phyloP scores from a whole-genome alignment of 2,797 vertebrate species.

The Buceros bicornis region DNA sequence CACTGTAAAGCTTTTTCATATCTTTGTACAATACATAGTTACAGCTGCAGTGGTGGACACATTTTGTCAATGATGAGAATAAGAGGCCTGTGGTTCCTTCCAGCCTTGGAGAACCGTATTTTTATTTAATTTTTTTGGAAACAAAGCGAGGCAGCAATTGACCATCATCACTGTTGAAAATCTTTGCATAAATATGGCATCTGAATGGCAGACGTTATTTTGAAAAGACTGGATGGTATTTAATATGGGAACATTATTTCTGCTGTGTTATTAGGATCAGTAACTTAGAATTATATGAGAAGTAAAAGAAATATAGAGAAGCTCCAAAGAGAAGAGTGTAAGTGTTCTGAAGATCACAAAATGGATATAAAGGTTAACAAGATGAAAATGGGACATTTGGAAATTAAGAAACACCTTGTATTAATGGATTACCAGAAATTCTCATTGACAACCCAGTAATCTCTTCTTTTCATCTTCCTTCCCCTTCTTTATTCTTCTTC shows the following conservation, averaged over 20 bases:
- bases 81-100: not conserved
- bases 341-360: not conserved
- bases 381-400: not conserved
- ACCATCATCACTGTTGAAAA: not conserved
- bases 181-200: not conserved
- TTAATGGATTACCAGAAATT: not conserved
- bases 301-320: not conserved
- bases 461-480: not conserved
- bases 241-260: not conserved
- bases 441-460: not conserved
- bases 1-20: not conserved
- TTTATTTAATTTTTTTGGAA: slow-evolving; percentile 12
- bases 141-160: not conserved
- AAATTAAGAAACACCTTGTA: not conserved
- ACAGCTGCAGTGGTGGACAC: not conserved
- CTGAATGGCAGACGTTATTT: not conserved
- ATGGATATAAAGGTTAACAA: not conserved
- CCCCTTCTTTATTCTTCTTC: not conserved
- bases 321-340: not conserved
- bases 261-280: not conserved
- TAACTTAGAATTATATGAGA: not conserved
- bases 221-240: not conserved
- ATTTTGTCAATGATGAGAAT: not conserved
- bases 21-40: not conserved
- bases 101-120: not conserved